Conservation (phyloP, 92 coral and sea anemone species). For the Porites rus region DNA sequence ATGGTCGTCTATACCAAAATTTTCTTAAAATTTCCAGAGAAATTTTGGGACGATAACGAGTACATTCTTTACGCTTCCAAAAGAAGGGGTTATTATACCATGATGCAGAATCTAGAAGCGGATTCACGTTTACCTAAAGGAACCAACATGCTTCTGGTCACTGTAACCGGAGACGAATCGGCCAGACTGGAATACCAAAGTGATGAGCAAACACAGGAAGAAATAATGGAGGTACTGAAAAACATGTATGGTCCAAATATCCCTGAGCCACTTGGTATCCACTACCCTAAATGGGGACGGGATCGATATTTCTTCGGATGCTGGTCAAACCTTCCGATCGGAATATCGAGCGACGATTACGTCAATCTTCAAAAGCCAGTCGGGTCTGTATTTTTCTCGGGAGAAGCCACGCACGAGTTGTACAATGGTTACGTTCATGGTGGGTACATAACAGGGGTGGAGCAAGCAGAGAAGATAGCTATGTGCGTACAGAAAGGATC, state of each 20-base stretch:
- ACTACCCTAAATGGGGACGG: conserved; percentile 77
- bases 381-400: conserved; percentile 73
- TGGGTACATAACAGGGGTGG: conserved; percentile 73
- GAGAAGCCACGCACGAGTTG: conserved; percentile 89
- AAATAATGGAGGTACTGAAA: conserved; percentile 81
- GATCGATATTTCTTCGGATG: conserved; percentile 74
- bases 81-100: conserved; percentile 80
- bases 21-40: conserved; percentile 80
- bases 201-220: conserved; percentile 57
- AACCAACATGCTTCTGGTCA: conserved; percentile 83
- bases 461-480: conserved; percentile 67
- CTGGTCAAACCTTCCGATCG: conserved; percentile 86
- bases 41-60: conserved; percentile 87
- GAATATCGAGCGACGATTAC: conserved; percentile 74
- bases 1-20: conserved; percentile 91
- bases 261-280: conserved; percentile 75
- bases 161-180: conserved; percentile 92
- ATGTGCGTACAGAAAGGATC: conserved; percentile 33
- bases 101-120: conserved; percentile 82
- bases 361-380: conserved; percentile 65
- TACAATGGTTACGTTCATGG: conserved; percentile 92
- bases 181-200: conserved; percentile 74
- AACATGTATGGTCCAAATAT: conserved; percentile 71
- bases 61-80: conserved; percentile 81
- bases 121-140: conserved; percentile 80